phyloP scores from a whole-genome alignment of 2,888 invertebrate genomes.

The Stenodema calcarata region DNA sequence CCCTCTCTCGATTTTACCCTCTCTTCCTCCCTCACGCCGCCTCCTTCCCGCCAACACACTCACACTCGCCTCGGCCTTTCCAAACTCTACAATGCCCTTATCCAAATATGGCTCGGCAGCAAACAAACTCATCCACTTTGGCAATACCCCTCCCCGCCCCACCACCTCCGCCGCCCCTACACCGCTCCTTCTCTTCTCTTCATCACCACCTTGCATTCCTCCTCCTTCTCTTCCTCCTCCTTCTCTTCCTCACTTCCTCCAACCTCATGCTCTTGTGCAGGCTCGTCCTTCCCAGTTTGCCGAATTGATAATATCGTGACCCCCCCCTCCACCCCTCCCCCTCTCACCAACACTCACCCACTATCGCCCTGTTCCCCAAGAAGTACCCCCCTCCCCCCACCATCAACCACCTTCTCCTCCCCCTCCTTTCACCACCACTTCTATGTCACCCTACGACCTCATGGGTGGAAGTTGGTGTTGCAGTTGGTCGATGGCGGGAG shows the following conservation, averaged over 20 bases:
- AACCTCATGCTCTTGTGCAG: not conserved
- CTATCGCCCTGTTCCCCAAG: not conserved
- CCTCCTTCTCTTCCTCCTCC: not conserved
- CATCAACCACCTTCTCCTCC: not conserved
- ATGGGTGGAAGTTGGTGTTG: not conserved
- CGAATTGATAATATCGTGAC: constrained; percentile 20
- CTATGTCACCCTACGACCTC: not conserved
- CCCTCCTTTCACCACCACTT: not conserved
- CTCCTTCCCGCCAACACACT: not conserved
- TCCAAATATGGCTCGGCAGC: constrained; percentile 50
- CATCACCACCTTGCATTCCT: too few species aligned
- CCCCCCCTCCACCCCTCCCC: not conserved
- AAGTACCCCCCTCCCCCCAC: not conserved
- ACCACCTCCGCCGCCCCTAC: not conserved
- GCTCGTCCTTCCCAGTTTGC: not conserved
- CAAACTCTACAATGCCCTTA: constrained; percentile 50
- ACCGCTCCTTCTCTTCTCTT: too few species aligned
- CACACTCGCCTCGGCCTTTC: constrained; percentile 35
- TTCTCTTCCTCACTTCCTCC: not conserved
- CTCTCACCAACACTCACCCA: not conserved
- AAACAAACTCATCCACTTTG: constrained; percentile 51
- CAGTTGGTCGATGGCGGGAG: too few species aligned
- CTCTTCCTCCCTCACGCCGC: not conserved
- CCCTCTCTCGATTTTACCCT: constrained; percentile 38
- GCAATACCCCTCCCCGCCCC: constrained; percentile 26